Evolutionary conservation across 2,888 invertebrate species (phyloP).

Genomic region (Altica lythri): DNA sequence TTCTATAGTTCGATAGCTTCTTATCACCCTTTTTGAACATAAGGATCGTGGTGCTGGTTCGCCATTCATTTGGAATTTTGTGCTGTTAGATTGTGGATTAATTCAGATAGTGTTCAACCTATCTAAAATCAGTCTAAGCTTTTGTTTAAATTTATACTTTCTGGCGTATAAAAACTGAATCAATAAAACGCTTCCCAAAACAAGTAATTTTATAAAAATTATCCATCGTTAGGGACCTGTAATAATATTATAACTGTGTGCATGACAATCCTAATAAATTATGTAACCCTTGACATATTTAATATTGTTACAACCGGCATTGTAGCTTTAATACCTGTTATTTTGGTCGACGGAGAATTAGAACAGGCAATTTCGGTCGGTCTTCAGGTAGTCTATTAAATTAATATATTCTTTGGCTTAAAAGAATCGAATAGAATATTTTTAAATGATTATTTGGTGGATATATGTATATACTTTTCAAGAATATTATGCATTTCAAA

Average conservation of each 20-base stretch:
- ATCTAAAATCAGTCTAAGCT: no score
- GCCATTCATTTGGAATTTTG: no score
- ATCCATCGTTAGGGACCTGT: not conserved
- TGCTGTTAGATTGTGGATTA: no score
- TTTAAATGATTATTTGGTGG: conserved; percentile 24
- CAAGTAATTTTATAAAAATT: not conserved
- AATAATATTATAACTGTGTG: conserved; percentile 6
- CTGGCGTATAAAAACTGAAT: no score
- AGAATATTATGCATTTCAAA: no score
- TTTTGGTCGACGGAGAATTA: conserved; percentile 24
- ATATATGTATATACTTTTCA: no score
- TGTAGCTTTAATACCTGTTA: conserved; percentile 27
- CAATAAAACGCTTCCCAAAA: conserved; percentile 1
- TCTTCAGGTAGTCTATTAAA: conserved; percentile 26
- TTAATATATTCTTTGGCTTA: conserved; percentile 23
- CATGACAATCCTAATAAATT: conserved; percentile 20
- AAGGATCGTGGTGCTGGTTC: no score
- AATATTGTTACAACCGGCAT: conserved; percentile 17
- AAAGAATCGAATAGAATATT: conserved; percentile 23
- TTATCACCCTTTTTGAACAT: no score
- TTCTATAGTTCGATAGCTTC: no score
- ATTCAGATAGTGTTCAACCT: no score
- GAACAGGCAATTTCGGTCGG: conserved; percentile 24
- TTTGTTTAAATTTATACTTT: no score
- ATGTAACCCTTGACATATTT: conserved; percentile 26